phyloP scores from a whole-genome alignment of 1,140 invertebrate genomes.

The Cyphomyrmex costatus region DNA sequence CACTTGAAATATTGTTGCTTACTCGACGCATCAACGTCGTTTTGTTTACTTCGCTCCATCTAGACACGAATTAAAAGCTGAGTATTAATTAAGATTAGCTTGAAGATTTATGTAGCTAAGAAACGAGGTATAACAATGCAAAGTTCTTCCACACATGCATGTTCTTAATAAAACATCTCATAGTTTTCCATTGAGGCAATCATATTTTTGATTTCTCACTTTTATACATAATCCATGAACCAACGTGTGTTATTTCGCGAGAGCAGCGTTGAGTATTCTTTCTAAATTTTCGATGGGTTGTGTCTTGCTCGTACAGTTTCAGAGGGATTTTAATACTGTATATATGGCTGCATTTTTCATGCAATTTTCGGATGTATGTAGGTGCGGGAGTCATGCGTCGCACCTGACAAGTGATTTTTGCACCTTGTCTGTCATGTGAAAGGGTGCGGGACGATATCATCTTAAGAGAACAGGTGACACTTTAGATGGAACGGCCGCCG shows the following conservation, averaged over 20 bases:
- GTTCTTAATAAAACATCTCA: neutral
- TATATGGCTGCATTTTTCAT: conserved; percentile 45
- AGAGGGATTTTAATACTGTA: conserved; percentile 24
- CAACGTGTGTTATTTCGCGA: neutral
- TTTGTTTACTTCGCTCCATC: conserved; percentile 16
- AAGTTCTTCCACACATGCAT: neutral
- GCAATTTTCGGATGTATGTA: neutral
- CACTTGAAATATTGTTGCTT: conserved; percentile 47
- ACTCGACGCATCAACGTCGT: neutral
- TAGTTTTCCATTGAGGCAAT: neutral
- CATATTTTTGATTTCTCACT: neutral
- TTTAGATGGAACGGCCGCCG: neutral
- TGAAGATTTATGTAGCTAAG: neutral
- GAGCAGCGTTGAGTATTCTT: conserved; percentile 1
- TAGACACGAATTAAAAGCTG: conserved; percentile 18
- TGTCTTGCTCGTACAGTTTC: conserved; percentile 17
- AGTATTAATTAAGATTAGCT: conserved; percentile 12
- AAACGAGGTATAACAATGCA: neutral
- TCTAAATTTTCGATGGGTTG: conserved; percentile 42
- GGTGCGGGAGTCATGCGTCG: neutral
- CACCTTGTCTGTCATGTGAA: conserved; percentile 26
- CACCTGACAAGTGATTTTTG: conserved; percentile 45
- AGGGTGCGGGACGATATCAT: conserved; percentile 12
- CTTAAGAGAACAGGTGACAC: conserved; percentile 9
- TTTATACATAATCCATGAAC: neutral